Evolutionary conservation across 2,113 vertebrate species (phyloP).

Genomic region (Bubo bubo): DNA sequence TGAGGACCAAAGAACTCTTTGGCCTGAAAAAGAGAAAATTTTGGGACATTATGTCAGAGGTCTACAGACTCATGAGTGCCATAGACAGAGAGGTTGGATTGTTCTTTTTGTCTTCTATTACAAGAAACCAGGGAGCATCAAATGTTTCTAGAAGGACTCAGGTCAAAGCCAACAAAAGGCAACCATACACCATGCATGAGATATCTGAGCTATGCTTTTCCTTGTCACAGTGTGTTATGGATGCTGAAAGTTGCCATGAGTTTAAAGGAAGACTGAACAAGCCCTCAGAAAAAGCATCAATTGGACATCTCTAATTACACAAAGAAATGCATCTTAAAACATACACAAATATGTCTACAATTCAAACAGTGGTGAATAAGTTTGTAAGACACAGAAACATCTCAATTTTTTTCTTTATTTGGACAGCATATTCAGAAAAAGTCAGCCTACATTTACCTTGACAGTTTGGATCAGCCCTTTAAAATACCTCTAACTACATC

Average conservation of each 20-base stretch:
- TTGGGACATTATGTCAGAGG: background rate
- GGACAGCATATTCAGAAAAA: background rate
- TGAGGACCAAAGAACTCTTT: background rate
- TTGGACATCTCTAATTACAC: background rate
- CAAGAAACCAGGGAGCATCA: background rate
- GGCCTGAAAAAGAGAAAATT: background rate
- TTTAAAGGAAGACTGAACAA: background rate
- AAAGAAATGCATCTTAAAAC: background rate
- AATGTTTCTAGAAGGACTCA: background rate
- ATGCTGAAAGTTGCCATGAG: background rate
- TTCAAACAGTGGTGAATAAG: background rate
- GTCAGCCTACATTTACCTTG: background rate
- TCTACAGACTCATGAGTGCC: background rate
- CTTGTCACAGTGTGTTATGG: background rate
- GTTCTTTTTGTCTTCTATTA: background rate
- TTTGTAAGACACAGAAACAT: background rate
- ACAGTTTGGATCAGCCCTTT: background rate
- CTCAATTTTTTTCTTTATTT: background rate
- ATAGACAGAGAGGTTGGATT: background rate
- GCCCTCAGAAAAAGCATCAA: background rate
- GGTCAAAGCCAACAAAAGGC: background rate
- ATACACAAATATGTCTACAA: background rate
- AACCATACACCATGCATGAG: background rate
- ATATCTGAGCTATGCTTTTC: background rate
- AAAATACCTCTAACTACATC: background rate